phyloP scores from a whole-genome alignment of 2,888 invertebrate species.

The Drosophila pseudotakahashii region DNA sequence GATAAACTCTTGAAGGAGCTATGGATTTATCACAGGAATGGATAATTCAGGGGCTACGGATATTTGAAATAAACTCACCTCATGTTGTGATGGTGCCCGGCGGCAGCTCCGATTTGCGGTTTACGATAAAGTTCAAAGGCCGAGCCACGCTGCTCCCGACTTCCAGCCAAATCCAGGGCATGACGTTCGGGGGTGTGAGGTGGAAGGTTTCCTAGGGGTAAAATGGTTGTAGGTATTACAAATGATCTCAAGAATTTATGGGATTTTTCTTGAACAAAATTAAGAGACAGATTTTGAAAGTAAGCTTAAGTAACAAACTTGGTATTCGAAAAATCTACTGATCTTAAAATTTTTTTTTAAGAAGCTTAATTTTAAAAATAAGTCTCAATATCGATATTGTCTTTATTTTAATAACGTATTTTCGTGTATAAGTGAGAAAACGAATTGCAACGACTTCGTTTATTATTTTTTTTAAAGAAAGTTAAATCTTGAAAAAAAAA shows the following conservation, averaged over 20 bases:
- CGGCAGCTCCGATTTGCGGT: slow-evolving; percentile 87
- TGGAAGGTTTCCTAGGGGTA: slow-evolving; percentile 80
- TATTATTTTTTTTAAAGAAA: too few relatives aligned
- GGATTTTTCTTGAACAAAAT: too few relatives aligned
- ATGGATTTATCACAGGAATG: slow-evolving; percentile 1
- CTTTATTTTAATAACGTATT: too few relatives aligned
- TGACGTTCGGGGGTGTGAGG: slow-evolving; percentile 84
- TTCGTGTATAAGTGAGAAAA: too few relatives aligned
- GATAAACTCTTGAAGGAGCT: neutral
- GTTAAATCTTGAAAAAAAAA: too few relatives aligned
- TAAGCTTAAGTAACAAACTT: too few relatives aligned
- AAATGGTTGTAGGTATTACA: neutral
- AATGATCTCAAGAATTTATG: neutral
- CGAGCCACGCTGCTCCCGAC: slow-evolving; percentile 95
- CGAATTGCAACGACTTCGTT: too few relatives aligned
- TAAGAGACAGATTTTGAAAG: too few relatives aligned
- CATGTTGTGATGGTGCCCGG: slow-evolving; percentile 90
- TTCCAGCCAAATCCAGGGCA: slow-evolving; percentile 90
- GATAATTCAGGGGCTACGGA: slow-evolving; percentile 4
- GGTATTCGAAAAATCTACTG: too few relatives aligned
- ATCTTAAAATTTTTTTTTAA: too few relatives aligned
- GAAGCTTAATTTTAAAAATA: too few relatives aligned
- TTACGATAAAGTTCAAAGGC: slow-evolving; percentile 98
- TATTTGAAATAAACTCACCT: slow-evolving; percentile 86
- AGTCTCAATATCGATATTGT: too few relatives aligned